These are phyloP conservation scores for Cabera pusaria DNA, from an alignment of 2,888 invertebrate species.

Conservation along the genomic window DNA sequence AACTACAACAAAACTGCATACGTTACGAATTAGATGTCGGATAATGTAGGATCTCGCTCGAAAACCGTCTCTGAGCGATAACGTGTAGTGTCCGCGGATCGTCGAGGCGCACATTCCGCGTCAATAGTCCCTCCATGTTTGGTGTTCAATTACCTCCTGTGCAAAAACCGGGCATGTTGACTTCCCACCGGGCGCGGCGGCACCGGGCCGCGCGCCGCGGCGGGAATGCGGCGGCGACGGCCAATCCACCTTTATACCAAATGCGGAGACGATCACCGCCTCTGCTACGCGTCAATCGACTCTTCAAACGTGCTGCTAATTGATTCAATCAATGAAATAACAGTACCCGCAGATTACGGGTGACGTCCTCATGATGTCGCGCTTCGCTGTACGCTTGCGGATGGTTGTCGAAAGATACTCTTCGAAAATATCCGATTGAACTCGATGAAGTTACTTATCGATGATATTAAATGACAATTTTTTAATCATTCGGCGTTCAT, in stretches of 20 bases:
- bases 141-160: constrained; percentile 3
- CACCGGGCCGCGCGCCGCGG: too few relatives aligned
- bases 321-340: constrained; percentile 2
- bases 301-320: constrained; percentile 3
- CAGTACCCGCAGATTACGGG: too few relatives aligned
- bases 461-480: too few relatives aligned
- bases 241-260: constrained; percentile 6
- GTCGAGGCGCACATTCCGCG: constrained; percentile 4
- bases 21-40: too few relatives aligned
- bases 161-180: constrained; percentile 4
- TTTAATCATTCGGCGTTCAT: too few relatives aligned
- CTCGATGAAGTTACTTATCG: too few relatives aligned
- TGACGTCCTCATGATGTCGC: too few relatives aligned
- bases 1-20: too few relatives aligned
- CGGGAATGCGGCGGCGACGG: not conserved
- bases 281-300: not conserved
- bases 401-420: too few relatives aligned
- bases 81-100: not conserved
- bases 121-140: constrained; percentile 1
- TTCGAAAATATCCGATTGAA: too few relatives aligned
- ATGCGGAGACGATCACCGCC: not conserved
- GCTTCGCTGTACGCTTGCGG: constrained; percentile 12
- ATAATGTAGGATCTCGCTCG: too few relatives aligned
- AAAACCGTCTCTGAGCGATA: too few relatives aligned
- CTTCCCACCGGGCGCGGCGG: constrained; percentile 1